Evolutionary conservation across 35 echinoderm and acorn worm species (phyloP), one percentile per base, ranked within the genome.

Genomic region (Strongylocentrotus purpuratus): DNA sequence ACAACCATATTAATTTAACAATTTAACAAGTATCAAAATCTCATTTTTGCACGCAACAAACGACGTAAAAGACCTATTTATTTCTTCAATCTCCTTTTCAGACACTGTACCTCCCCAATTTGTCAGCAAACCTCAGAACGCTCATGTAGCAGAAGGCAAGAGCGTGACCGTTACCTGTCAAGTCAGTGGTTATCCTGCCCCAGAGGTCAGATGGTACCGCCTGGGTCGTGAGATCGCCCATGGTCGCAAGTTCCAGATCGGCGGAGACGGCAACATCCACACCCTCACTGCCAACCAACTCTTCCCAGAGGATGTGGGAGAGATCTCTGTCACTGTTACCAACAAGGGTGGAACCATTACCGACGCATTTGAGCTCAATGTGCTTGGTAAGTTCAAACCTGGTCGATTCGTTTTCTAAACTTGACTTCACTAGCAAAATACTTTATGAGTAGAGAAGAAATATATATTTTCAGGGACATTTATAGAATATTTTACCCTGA

Each of bases 191-290:
- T 96, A 97, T n/a, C 98, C 98, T 6, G 86, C 94, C 58, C 98
- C 98, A 33, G 96, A 97, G 47, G 94, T 98, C 46, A 96, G 93
- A 46, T 99, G 98, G 98, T 99, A 97, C 94, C 98, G 95, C 61
- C 93, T 94, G 17, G 98, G 98, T 15, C 96, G 98, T 10, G 96
- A 99, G 88, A 94, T 99, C 46, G 91, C 85, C 25, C 92, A 95
- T 18, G 95, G 98, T 31, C 95, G 94, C 18, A 99, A 99, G 88
- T 99, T 97, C 92, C 92, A 97, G 48, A 86, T 99, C 85, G 88
- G 95, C 31, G 88, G 88, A 33, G 86, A 94, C 47, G 98, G 97
- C 61, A 95, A 97, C 87, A 88, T 97, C 92, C 96, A 98, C 59
- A 97, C 94, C 7, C 94, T 99, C 15, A 96, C 95, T 31, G 97